Base-by-base conservation (phyloP, 2,888 invertebrate species). In the Limnephilus rhombicus region DNA sequence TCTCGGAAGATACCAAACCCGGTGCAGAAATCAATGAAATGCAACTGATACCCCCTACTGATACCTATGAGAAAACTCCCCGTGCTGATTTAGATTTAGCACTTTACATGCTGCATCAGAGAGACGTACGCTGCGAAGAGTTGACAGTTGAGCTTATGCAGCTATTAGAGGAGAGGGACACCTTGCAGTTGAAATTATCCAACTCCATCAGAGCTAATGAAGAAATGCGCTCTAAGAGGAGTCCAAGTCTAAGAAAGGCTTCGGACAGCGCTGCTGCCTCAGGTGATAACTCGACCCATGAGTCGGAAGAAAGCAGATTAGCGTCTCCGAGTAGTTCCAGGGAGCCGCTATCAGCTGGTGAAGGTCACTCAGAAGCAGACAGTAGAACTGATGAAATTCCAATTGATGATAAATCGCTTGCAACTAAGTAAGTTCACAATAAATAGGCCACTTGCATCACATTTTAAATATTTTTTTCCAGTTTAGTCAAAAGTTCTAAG, bases 51-150 rank as follows among this genome's bases (percentile, higher is more conserved):
- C 91, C 92, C 34, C 86, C 93, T n/a, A 86, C 92, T 4, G 90
- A 90, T 18, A 81, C 45, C 37, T 82, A 68, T 1, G 95, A 96
- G 90, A 95, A 95, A 80, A 95, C 96, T 45, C 96, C 96, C 0
- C 96, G 97, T 94, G 97, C 97, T 0, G 98, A 98, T 95, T 95
- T 98, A 90, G 98, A 98, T 94, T 95, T 98, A 90, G 98, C 98
- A 0, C 95, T 98, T 83, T 98, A 98, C 94, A 98, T 98, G 97
- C 95, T 98, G 90, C 98, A 99, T 95, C 98, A 98, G 94, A 96
- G 98, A 93, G 98, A 98, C 94, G 98, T 98, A 92, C 96, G 98
- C 1, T 98, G 98, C 94, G 98, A 98, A 94, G 98, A 98, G 95
- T 96, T 99, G 92, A 98, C 98, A 0, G 96, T 98, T 94, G 98